A percentile compares a stretch with the other conserved stretches of the same genome.
phyloP scores from a whole-genome alignment of 2,113 vertebrate species.

The Psammodynastes pulverulentus region DNA sequence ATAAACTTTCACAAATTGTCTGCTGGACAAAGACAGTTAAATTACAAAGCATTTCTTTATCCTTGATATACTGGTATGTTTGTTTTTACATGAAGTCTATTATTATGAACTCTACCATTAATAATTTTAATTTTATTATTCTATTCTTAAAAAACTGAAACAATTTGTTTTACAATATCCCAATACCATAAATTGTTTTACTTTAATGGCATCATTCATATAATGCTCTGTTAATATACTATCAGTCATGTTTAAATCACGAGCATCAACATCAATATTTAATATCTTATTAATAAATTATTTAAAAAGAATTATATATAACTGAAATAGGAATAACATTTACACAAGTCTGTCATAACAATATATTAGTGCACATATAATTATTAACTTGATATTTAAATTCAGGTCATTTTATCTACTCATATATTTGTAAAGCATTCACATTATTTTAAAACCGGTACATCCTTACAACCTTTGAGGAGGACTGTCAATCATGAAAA shows the following conservation, averaged over 20 bases:
- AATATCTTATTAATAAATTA: slow-evolving; percentile 7
- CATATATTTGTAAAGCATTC: neutral
- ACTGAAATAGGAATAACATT: slow-evolving; percentile 46
- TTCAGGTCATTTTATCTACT: neutral
- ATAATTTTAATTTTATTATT: slow-evolving; percentile 24
- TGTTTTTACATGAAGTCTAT: neutral
- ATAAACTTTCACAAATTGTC: neutral
- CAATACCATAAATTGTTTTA: slow-evolving; percentile 9
- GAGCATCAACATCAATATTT: neutral
- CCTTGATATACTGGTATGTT: slow-evolving; percentile 7
- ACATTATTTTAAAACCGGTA: neutral
- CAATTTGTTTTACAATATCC: slow-evolving; percentile 1
- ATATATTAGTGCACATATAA: neutral
- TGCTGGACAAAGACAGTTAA: neutral
- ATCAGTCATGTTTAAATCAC: neutral
- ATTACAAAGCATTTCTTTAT: neutral
- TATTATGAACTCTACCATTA: neutral
- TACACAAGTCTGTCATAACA: slow-evolving; percentile 4
- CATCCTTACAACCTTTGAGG: neutral
- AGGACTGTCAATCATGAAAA: neutral
- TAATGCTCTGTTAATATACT: neutral
- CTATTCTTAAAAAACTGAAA: slow-evolving; percentile 21
- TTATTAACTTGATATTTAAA: neutral
- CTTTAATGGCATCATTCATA: neutral
- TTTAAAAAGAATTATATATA: slow-evolving; percentile 2